These are phyloP conservation scores for Anastrepha obliqua DNA, from an alignment of 1,140 invertebrate genomes.

Conservation along the genomic window DNA sequence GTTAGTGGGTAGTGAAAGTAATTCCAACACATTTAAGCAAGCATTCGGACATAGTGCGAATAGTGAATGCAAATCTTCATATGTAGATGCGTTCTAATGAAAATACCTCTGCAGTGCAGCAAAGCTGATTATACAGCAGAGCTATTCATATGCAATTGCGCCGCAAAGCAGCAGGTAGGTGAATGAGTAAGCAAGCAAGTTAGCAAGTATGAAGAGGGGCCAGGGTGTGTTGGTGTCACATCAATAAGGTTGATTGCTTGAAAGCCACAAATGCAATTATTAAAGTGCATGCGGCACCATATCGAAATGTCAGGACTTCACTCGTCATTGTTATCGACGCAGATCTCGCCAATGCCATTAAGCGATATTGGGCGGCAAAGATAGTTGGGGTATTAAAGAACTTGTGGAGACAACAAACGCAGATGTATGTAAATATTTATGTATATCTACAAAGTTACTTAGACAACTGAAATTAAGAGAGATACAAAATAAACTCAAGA, in stretches of 20 bases:
- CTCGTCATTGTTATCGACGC: neutral
- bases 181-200: too few relatives aligned
- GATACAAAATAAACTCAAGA: too few relatives aligned
- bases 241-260: neutral
- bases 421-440: too few relatives aligned
- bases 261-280: slow-evolving; percentile 1
- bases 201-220: neutral
- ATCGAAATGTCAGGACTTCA: neutral
- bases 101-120: slow-evolving; percentile 11
- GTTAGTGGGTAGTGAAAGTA: neutral
- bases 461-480: too few relatives aligned
- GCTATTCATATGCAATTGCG: neutral
- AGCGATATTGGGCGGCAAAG: neutral
- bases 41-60: neutral
- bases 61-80: neutral
- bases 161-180: neutral
- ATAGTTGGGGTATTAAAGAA: neutral
- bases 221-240: neutral
- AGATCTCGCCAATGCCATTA: neutral
- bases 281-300: neutral
- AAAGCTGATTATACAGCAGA: slow-evolving; percentile 15
- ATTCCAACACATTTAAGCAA: neutral
- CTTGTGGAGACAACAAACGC: too few relatives aligned
- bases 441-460: too few relatives aligned
- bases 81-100: neutral